A percentile compares a stretch with the other conserved stretches of the same genome.
Evolutionary conservation across 2,113 vertebrate species (phyloP).

Genomic region (Origma solitaria): DNA sequence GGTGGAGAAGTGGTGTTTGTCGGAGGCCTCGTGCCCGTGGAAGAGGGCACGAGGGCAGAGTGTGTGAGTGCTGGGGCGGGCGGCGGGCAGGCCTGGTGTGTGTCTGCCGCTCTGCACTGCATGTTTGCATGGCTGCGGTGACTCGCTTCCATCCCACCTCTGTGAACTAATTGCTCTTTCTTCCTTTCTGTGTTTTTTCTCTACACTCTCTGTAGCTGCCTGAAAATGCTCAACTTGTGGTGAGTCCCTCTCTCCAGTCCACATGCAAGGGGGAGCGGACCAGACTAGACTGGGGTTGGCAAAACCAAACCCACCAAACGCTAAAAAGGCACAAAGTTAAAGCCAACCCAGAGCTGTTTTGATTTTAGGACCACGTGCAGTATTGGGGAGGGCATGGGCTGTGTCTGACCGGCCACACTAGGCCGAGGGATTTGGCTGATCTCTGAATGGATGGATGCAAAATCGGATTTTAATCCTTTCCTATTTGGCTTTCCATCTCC

Average conservation of each 20-base stretch:
- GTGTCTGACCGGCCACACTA: not conserved
- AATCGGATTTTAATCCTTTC: not conserved
- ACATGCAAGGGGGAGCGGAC: constrained; percentile 88
- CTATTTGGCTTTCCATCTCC: constrained; percentile 10
- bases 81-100: constrained; percentile 40
- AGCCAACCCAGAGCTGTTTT: constrained; percentile 47
- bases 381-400: constrained; percentile 14
- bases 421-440: constrained; percentile 8
- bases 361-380: not conserved
- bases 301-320: constrained; percentile 52
- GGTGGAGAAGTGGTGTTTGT: not conserved
- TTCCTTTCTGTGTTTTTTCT: constrained; percentile 89
- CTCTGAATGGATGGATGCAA: not conserved
- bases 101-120: constrained; percentile 67
- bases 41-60: not conserved
- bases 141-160: constrained; percentile 73
- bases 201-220: constrained; percentile 97
- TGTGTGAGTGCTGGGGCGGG: constrained; percentile 2
- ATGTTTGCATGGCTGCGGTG: constrained; percentile 80
- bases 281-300: constrained; percentile 74
- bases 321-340: constrained; percentile 50
- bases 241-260: constrained; percentile 98
- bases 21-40: not conserved
- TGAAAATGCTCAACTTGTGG: constrained; percentile 99
- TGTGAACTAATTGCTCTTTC: constrained; percentile 84